Conservation (phyloP, 2,113 vertebrate genomes). For the Hemibagrus wyckioides region DNA sequence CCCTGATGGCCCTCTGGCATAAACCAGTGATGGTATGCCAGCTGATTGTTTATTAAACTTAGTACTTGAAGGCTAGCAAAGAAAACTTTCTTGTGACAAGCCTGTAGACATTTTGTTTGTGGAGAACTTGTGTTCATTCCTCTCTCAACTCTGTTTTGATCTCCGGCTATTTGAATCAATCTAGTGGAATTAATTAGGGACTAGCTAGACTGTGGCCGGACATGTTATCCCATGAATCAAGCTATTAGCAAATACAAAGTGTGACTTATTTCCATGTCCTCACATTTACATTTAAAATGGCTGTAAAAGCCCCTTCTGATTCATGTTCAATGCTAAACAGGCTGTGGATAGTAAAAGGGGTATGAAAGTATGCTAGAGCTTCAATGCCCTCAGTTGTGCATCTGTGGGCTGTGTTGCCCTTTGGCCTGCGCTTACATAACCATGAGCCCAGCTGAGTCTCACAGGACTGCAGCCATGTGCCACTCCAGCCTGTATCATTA, state of each 20-base stretch:
- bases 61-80: not conserved
- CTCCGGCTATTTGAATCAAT: not conserved
- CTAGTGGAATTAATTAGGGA: conserved; percentile 13
- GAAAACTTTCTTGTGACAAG: conserved; percentile 37
- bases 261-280: conserved; percentile 14
- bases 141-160: not conserved
- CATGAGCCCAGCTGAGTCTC: conserved; percentile 53
- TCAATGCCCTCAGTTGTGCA: conserved; percentile 26
- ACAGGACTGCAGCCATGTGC: conserved; percentile 51
- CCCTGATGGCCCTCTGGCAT: conserved; percentile 9
- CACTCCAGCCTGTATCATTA: conserved; percentile 25
- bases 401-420: conserved; percentile 33
- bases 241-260: conserved; percentile 29
- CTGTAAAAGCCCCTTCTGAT: not conserved
- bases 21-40: not conserved
- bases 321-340: not conserved
- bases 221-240: conserved; percentile 29
- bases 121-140: conserved; percentile 14
- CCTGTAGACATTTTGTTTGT: conserved; percentile 26
- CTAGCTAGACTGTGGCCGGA: not conserved
- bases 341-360: not conserved
- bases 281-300: conserved; percentile 31
- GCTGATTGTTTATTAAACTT: conserved; percentile 25
- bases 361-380: conserved; percentile 28
- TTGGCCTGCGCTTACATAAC: conserved; percentile 52